phyloP scores from a whole-genome alignment of 2,888 invertebrate species.

The Zaprionus lineosus region DNA sequence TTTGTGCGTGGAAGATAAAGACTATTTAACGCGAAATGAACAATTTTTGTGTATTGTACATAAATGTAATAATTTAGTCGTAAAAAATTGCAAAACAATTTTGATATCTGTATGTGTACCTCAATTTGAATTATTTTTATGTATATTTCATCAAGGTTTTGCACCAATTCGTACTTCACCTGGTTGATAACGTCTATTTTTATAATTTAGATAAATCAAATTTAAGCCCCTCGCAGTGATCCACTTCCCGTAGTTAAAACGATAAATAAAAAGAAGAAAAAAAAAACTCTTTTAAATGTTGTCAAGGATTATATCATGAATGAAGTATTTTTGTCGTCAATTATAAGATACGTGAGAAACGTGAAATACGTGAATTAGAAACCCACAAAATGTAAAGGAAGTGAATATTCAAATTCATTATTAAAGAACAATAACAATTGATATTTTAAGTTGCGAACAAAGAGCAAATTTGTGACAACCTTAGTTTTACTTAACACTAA shows the following conservation, averaged over 20 bases:
- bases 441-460: slow-evolving; percentile 50
- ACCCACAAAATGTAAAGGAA: slow-evolving; percentile 30
- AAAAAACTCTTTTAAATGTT: slow-evolving; percentile 63
- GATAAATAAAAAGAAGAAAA: no score
- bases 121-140: slow-evolving; percentile 73
- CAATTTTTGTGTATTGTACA: slow-evolving; percentile 73
- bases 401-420: slow-evolving; percentile 30
- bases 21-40: slow-evolving; percentile 74
- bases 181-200: slow-evolving; percentile 50
- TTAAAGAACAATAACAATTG: slow-evolving; percentile 55
- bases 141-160: slow-evolving; percentile 47
- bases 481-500: slow-evolving; percentile 60
- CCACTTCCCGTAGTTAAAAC: slow-evolving; percentile 59
- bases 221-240: slow-evolving; percentile 31
- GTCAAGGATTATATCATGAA: slow-evolving; percentile 49
- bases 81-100: slow-evolving; percentile 70
- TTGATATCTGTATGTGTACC: slow-evolving; percentile 73
- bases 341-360: no score
- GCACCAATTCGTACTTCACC: slow-evolving; percentile 35
- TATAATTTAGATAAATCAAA: slow-evolving; percentile 75
- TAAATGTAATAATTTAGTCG: slow-evolving; percentile 67
- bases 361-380: slow-evolving; percentile 17
- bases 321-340: slow-evolving; percentile 54
- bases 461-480: slow-evolving; percentile 56
- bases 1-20: slow-evolving; percentile 64